A percentile compares a stretch with the other conserved stretches of the same genome.
These are phyloP conservation scores for Oxyura jamaicensis DNA, from an alignment of 2,113 vertebrate genomes.

Conservation along the genomic window DNA sequence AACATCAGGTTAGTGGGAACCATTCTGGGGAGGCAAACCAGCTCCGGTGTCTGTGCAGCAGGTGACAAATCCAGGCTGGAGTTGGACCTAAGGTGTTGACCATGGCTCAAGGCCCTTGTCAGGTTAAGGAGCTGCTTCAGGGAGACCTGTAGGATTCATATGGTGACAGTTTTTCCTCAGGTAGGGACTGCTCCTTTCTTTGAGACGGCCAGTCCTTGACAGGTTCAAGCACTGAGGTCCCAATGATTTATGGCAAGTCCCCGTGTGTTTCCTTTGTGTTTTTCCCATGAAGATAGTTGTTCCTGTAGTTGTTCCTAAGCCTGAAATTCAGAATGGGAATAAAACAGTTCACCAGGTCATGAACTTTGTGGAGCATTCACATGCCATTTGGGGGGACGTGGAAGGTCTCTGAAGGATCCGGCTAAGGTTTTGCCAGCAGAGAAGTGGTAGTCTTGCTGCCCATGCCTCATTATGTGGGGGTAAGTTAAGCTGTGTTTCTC, in stretches of 20 bases:
- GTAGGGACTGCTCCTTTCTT: background rate
- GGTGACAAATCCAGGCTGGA: fast-evolving
- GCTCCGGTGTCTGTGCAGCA: background rate
- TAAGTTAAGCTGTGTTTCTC: background rate
- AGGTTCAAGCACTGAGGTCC: background rate
- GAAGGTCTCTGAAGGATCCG: background rate
- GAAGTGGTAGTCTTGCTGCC: background rate
- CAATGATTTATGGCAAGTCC: background rate
- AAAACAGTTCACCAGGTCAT: background rate
- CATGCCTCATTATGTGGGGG: fast-evolving
- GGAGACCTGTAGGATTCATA: background rate
- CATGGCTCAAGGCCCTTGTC: background rate
- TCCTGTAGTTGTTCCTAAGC: background rate
- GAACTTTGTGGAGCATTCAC: background rate
- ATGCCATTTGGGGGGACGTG: background rate
- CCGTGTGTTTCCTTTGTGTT: background rate
- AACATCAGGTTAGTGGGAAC: background rate
- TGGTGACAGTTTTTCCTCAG: background rate
- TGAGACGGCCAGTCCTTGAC: background rate
- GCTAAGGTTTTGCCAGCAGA: background rate
- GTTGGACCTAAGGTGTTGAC: background rate
- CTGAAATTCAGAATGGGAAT: background rate
- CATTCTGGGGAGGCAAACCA: background rate
- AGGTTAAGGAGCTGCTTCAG: background rate
- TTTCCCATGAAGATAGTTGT: background rate